Percentiles rank a stretch among this genome's conserved stretches.
Conservation (phyloP, 2,888 invertebrate species). For the Melangyna quadrimaculata region DNA sequence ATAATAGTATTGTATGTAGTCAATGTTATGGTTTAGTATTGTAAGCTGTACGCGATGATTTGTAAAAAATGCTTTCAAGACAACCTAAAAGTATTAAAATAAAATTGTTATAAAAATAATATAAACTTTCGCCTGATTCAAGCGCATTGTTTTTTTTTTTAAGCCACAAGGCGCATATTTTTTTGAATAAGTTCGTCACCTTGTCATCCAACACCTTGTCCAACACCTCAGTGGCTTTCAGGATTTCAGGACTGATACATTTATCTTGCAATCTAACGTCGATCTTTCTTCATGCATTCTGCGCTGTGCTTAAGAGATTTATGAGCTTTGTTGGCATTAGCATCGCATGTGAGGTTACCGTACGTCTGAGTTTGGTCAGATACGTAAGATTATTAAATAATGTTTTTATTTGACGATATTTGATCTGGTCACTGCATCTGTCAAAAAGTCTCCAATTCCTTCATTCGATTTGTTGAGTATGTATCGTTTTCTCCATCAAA, state of each 20-base stretch:
- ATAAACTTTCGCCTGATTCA: conserved; percentile 39
- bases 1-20: background rate
- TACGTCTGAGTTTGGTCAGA: background rate
- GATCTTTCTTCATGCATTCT: conserved; percentile 33
- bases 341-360: background rate
- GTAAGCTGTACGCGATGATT: background rate
- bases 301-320: conserved; percentile 21
- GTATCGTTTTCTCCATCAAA: too few species aligned
- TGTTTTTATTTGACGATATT: too few species aligned
- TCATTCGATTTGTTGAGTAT: too few species aligned
- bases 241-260: background rate
- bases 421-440: too few species aligned
- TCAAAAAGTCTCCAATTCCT: too few species aligned
- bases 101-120: conserved; percentile 10
- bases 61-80: background rate
- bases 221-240: conserved; percentile 36
- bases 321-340: background rate
- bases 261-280: background rate
- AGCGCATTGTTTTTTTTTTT: background rate
- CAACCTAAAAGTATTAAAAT: too few species aligned
- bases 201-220: conserved; percentile 56
- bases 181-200: conserved; percentile 50
- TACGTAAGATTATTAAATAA: too few species aligned
- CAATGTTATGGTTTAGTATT: background rate
- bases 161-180: background rate